phyloP scores from a whole-genome alignment of 2,113 vertebrate species.

The Ammodytes dubius region DNA sequence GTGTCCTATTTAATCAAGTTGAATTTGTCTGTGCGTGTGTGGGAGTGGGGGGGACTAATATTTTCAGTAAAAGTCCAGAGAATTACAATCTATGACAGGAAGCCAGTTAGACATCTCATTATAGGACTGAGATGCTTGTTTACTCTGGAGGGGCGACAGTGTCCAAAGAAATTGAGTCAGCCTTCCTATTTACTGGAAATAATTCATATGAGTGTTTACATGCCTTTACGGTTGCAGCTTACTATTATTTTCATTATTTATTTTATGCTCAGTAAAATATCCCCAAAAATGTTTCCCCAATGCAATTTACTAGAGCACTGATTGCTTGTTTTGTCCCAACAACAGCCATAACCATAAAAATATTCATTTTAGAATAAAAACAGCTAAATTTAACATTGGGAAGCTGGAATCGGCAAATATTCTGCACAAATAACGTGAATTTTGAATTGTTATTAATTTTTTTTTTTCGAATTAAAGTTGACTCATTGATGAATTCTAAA shows the following conservation, averaged over 20 bases:
- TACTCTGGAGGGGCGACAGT: constrained; percentile 34
- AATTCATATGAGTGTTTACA: not conserved
- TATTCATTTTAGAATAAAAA: not conserved
- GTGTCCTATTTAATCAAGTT: constrained; percentile 27
- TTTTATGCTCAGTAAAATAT: not conserved
- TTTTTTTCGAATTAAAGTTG: not conserved
- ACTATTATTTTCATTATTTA: not conserved
- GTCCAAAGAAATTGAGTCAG: constrained; percentile 43
- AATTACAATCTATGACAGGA: constrained; percentile 48
- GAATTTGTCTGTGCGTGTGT: not conserved
- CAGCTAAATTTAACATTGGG: not conserved
- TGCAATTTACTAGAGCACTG: not conserved
- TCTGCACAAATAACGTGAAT: not conserved
- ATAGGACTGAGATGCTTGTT: constrained; percentile 35
- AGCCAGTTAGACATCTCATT: constrained; percentile 57
- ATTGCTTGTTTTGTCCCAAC: not conserved
- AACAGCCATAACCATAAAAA: not conserved
- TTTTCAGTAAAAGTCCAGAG: constrained; percentile 42
- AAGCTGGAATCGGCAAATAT: not conserved
- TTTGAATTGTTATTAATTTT: not conserved
- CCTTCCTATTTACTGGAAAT: constrained; percentile 1
- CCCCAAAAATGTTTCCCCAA: not conserved
- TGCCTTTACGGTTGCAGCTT: not conserved
- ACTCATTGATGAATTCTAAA: no score
- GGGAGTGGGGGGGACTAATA: not conserved